phyloP scores from a whole-genome alignment of 2,888 invertebrate species.

The Camponotus fellah region DNA sequence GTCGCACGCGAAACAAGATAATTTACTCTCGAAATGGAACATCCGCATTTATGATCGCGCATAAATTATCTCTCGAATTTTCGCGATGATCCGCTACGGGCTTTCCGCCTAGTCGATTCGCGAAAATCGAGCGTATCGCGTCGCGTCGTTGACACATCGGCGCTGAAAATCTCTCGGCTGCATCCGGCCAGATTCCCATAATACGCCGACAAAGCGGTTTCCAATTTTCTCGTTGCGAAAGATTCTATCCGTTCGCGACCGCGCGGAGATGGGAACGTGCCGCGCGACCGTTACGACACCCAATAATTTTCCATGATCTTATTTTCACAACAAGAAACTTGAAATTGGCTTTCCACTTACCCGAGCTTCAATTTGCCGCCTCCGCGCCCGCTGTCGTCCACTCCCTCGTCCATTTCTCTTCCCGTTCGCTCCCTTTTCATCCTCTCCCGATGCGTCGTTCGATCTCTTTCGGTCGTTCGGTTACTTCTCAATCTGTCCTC shows the following conservation, averaged over 20 bases:
- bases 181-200: not conserved
- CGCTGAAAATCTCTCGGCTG: conserved; percentile 4
- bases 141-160: conserved; percentile 19
- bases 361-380: conserved; percentile 67
- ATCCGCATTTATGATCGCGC: not conserved
- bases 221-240: conserved; percentile 45
- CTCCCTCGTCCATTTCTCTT: not conserved
- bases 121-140: not conserved
- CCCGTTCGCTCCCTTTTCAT: conserved; percentile 59
- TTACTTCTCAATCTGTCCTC: conserved; percentile 71
- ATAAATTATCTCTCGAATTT: conserved; percentile 12
- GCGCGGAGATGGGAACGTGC: conserved; percentile 20
- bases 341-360: conserved; percentile 74
- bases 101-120: conserved; percentile 19
- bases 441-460: conserved; percentile 41
- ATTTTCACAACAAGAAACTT: conserved; percentile 68
- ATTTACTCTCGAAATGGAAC: not conserved
- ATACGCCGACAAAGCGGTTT: conserved; percentile 46
- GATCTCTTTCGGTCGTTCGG: conserved; percentile 60
- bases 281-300: conserved; percentile 51
- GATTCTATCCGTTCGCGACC: conserved; percentile 20
- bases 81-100: conserved; percentile 16
- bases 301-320: conserved; percentile 69
- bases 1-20: not conserved
- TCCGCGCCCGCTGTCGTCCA: conserved; percentile 34